These are phyloP conservation scores for Augiades crinisus DNA, from an alignment of 2,888 invertebrate species.

Conservation along the genomic window DNA sequence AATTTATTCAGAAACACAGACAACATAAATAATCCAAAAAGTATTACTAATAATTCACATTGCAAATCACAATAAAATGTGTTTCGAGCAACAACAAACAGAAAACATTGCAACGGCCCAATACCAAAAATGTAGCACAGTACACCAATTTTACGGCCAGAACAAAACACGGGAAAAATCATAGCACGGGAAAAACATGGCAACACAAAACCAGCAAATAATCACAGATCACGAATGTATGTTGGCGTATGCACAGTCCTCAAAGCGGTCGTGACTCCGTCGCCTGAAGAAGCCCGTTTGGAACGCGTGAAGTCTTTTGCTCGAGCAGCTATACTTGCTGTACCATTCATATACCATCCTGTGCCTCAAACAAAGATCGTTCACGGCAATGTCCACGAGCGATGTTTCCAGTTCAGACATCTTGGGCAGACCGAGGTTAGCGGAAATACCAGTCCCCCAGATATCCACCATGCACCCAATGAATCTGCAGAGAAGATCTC, in stretches of 20 bases:
- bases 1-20: too few species aligned
- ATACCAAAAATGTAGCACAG: too few species aligned
- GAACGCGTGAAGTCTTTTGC: constrained; percentile 45
- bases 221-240: constrained; percentile 35
- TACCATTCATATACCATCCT: constrained; percentile 55
- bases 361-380: constrained; percentile 47
- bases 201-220: neutral
- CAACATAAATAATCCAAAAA: too few species aligned
- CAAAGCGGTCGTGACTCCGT: constrained; percentile 39
- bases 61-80: too few species aligned
- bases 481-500: constrained; percentile 61
- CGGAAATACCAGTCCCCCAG: constrained; percentile 64
- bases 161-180: neutral
- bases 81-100: too few species aligned
- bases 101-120: too few species aligned
- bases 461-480: constrained; percentile 67
- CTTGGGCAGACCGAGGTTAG: constrained; percentile 70
- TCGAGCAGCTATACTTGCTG: constrained; percentile 47
- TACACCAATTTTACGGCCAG: too few species aligned
- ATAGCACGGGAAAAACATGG: neutral
- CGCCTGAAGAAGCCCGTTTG: constrained; percentile 53
- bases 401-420: constrained; percentile 64
- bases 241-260: constrained; percentile 61
- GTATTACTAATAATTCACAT: too few species aligned
- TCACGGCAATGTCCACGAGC: constrained; percentile 58